Percentiles rank a stretch among this genome's conserved stretches.
These are phyloP conservation scores for Enteromius thamalakanensis DNA, from an alignment of 2,797 vertebrate genomes.

Conservation along the genomic window DNA sequence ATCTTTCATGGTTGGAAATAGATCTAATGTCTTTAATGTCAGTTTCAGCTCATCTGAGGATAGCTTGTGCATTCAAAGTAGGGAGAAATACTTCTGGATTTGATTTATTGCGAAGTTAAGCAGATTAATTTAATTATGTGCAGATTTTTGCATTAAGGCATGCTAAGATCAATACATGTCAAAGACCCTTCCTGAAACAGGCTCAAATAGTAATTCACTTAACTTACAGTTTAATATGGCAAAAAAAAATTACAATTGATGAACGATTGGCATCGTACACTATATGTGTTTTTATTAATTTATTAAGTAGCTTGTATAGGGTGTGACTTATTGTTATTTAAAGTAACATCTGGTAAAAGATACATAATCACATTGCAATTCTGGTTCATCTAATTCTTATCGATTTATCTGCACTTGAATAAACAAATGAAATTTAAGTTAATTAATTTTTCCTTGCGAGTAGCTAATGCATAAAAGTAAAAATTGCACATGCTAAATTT, in stretches of 20 bases:
- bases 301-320: background rate
- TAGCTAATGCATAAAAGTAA: background rate
- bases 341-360: background rate
- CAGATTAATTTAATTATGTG: background rate
- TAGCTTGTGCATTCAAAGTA: slow-evolving; percentile 25
- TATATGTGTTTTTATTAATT: background rate
- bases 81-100: slow-evolving; percentile 13
- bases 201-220: background rate
- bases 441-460: background rate
- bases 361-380: background rate
- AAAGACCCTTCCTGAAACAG: background rate
- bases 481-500: background rate
- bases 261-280: background rate
- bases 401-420: background rate
- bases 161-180: slow-evolving; percentile 21
- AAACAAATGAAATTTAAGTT: background rate
- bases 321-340: background rate
- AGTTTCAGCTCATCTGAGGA: slow-evolving; percentile 23
- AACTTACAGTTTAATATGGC: background rate
- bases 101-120: slow-evolving; percentile 29
- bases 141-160: slow-evolving; percentile 3
- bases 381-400: background rate
- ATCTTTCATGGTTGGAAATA: slow-evolving; percentile 54
- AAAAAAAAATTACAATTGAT: background rate
- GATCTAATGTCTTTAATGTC: slow-evolving; percentile 31